These are phyloP conservation scores for Acleris laterana DNA, from an alignment of 2,888 invertebrate genomes.

Conservation along the genomic window DNA sequence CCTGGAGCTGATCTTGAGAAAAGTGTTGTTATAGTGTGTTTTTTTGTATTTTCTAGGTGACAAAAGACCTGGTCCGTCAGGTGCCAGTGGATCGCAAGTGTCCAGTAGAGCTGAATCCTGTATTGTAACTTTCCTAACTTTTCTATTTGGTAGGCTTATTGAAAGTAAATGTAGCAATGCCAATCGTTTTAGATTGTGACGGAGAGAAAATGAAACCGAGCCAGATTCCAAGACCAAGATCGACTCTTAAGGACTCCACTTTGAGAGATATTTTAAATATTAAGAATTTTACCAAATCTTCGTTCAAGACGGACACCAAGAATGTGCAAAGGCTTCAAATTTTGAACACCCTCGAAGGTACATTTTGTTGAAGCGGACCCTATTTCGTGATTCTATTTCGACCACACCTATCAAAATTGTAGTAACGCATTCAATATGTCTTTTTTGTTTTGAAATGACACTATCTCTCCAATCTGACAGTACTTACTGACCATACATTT, in stretches of 20 bases:
- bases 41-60: constrained; percentile 13
- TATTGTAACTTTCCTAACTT: constrained; percentile 3
- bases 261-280: constrained; percentile 37
- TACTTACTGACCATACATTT: too few relatives aligned
- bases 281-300: constrained; percentile 23
- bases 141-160: constrained; percentile 14
- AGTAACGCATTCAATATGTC: too few relatives aligned
- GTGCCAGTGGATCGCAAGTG: background rate
- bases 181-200: constrained; percentile 13
- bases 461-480: too few relatives aligned
- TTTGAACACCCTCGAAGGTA: constrained; percentile 57
- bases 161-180: background rate
- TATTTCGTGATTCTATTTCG: background rate
- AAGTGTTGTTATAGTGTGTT: background rate
- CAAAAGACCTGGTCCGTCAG: background rate
- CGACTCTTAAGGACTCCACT: constrained; percentile 35
- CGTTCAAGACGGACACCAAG: constrained; percentile 41
- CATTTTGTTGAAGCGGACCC: too few relatives aligned
- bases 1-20: too few relatives aligned
- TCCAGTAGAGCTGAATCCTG: background rate
- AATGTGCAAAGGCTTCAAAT: constrained; percentile 60
- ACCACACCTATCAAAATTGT: too few relatives aligned
- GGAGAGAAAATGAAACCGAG: constrained; percentile 51
- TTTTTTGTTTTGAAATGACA: too few relatives aligned
- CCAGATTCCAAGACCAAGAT: constrained; percentile 55